A percentile compares a stretch with the other conserved stretches of the same genome.
Evolutionary conservation across 1,140 invertebrate species (phyloP).

Genomic region (Vollenhovia emeryi): DNA sequence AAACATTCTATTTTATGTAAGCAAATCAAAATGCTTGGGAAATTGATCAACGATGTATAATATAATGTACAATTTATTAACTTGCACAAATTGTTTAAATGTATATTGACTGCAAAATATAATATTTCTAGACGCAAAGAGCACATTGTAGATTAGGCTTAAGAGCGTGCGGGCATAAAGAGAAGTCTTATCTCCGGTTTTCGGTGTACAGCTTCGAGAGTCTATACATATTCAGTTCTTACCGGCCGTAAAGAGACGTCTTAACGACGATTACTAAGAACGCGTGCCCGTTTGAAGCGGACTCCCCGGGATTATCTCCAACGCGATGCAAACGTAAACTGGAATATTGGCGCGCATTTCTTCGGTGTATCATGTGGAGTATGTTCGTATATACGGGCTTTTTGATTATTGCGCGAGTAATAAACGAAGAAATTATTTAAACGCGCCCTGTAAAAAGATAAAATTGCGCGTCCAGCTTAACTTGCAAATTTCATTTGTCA

Average conservation of each 20-base stretch:
- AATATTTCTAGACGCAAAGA: too few species aligned
- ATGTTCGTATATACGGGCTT: neutral
- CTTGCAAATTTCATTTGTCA: too few species aligned
- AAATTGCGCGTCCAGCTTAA: neutral
- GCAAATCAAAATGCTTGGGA: too few species aligned
- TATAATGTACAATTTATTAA: too few species aligned
- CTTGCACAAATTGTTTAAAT: too few species aligned
- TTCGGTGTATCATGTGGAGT: neutral
- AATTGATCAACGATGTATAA: too few species aligned
- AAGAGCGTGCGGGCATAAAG: neutral
- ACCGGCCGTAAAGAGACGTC: neutral
- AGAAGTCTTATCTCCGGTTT: conserved; percentile 14
- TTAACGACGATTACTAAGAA: neutral
- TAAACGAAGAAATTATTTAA: neutral
- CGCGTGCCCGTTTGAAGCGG: neutral
- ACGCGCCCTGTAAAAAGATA: neutral
- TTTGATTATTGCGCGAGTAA: neutral
- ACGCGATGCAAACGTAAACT: neutral
- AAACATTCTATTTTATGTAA: too few species aligned
- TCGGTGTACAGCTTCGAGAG: neutral
- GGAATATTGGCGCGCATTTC: neutral
- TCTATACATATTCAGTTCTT: neutral
- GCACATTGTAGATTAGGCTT: too few species aligned
- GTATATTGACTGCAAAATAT: too few species aligned
- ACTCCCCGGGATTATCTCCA: neutral